Base-by-base conservation (phyloP, 35 echinoderm and acorn worm species). In the Hemicentrotus pulcherrimus region DNA sequence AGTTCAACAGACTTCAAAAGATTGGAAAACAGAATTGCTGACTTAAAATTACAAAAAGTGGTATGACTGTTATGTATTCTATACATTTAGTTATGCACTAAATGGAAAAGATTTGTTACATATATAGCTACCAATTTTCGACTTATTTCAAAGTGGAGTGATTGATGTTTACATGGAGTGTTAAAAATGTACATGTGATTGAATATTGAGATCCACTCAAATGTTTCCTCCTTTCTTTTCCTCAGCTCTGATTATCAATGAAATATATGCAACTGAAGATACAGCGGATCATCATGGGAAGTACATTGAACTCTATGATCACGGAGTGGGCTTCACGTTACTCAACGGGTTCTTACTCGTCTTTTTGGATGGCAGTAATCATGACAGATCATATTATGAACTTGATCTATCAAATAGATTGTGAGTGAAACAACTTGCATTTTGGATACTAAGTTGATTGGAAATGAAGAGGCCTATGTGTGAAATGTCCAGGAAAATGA, bases 331-430 rank as follows among this genome's bases (percentile, higher is more conserved):
- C 8, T 45, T 88, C 11, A 96, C 95, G 2, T 48, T 58, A 46
- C 92, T 99, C 30, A 94, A 97, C 85, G 96, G 95, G 4, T 59
- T 97, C 31, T 94, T 97, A 5, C 86, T 99, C 31, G 97, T 99
- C 10, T 97, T 99, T 92, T 98, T 96, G 31, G 95, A 99, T 93
- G 98, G 98, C 58, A 95, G 46, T 31, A 96, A 99, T 96, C 50
- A 95, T 18, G 98, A 97, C 78, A 91, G 95, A 22, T 99, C 98
- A 7, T 99, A 99, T 97, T 97, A 91, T 96, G 98, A 99, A 94
- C 50, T 99, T 14, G 97, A 99, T 86, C 95, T 99, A 18, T 97
- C 91, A 22, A 58, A 58, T 19, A 93, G 91, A 93, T 31, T 93
- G 91, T 93, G 48, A 93, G 91, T 93, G 14, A 45, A n/a, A 90